Evolutionary conservation across 1,140 invertebrate species (phyloP).

Genomic region (Drosophila paulistorum): DNA sequence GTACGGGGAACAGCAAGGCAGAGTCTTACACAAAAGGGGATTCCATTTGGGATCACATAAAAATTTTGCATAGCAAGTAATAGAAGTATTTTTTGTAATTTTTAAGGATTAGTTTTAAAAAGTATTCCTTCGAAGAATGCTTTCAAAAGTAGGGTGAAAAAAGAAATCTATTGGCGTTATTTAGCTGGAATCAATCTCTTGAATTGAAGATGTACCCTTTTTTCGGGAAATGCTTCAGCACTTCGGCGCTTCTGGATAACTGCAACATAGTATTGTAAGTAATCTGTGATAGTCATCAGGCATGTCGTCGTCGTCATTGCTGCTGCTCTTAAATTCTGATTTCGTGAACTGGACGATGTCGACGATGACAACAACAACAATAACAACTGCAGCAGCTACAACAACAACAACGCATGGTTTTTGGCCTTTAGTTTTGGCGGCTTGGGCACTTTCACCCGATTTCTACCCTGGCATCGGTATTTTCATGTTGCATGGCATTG

Average conservation of each 20-base stretch:
- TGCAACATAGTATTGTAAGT: constrained; percentile 58
- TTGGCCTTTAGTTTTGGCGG: constrained; percentile 65
- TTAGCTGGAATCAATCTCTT: too few species aligned
- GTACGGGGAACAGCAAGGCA: constrained; percentile 26
- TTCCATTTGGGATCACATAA: not conserved
- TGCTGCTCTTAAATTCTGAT: constrained; percentile 77
- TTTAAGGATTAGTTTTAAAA: too few species aligned
- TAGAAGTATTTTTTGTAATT: too few species aligned
- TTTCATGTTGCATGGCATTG: constrained; percentile 42
- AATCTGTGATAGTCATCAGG: constrained; percentile 77
- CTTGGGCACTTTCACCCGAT: constrained; percentile 72
- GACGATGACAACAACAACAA: constrained; percentile 18
- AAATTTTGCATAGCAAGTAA: too few species aligned
- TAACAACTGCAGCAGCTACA: constrained; percentile 20
- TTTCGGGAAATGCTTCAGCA: too few species aligned
- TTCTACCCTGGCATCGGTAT: constrained; percentile 73
- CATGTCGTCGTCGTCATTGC: constrained; percentile 50
- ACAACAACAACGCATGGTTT: constrained; percentile 58
- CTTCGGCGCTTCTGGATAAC: constrained; percentile 15
- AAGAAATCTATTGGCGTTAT: not conserved
- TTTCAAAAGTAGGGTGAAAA: too few species aligned
- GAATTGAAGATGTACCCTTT: not conserved
- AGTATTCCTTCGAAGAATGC: too few species aligned
- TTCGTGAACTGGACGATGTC: constrained; percentile 64
- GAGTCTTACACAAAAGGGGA: not conserved